phyloP scores from a whole-genome alignment of 2,888 invertebrate species.

The Melipona beecheii region DNA sequence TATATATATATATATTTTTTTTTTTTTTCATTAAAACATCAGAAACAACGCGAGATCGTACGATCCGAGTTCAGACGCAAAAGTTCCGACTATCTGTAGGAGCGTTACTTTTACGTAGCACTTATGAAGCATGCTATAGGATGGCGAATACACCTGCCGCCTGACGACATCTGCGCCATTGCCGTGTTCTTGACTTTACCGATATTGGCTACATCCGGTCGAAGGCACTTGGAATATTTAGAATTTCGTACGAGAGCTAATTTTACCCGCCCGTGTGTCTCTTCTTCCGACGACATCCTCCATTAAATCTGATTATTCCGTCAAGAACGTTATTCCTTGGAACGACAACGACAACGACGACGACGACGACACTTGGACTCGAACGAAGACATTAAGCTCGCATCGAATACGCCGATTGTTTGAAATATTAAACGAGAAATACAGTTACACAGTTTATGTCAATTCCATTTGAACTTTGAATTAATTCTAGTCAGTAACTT shows the following conservation, averaged over 20 bases:
- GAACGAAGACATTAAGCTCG: neutral
- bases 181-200: conserved; percentile 48
- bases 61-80: neutral
- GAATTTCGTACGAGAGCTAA: conserved; percentile 62
- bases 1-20: neutral
- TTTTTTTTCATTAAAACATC: neutral
- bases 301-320: conserved; percentile 48
- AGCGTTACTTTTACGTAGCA: conserved; percentile 35
- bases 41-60: neutral
- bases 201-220: conserved; percentile 58
- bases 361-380: no score
- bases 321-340: neutral
- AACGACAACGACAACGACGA: neutral
- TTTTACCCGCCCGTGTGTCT: conserved; percentile 48
- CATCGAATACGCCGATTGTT: neutral
- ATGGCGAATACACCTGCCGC: conserved; percentile 53
- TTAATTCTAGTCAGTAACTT: no score
- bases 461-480: no score
- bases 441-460: no score
- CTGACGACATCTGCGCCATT: conserved; percentile 62
- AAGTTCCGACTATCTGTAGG: conserved; percentile 20
- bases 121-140: conserved; percentile 46
- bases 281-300: conserved; percentile 31
- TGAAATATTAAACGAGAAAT: neutral
- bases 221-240: conserved; percentile 58